These are phyloP conservation scores for Crenuchus spilurus DNA, from an alignment of 2,797 vertebrate species.

Conservation along the genomic window DNA sequence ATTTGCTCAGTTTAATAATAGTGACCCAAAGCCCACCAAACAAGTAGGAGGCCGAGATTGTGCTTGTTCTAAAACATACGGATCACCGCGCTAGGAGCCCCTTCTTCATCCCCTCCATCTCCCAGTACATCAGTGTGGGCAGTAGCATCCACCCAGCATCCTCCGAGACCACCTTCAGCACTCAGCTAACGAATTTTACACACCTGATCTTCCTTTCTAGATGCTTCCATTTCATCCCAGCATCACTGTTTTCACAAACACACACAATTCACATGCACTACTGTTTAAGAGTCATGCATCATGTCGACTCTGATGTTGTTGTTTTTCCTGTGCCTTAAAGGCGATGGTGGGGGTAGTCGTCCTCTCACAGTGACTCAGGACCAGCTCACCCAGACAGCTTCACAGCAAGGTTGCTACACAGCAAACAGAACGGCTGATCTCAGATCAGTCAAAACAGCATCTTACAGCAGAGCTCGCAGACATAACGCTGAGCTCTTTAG, in stretches of 20 bases:
- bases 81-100: constrained; percentile 1
- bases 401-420: background rate
- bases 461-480: background rate
- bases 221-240: background rate
- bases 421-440: background rate
- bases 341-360: constrained; percentile 1
- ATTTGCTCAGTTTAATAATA: no score
- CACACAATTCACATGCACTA: constrained; percentile 11
- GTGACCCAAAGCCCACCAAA: no score
- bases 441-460: background rate
- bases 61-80: background rate
- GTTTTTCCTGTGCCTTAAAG: constrained; percentile 9
- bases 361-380: background rate
- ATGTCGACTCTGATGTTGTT: constrained; percentile 3
- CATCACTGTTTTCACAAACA: background rate
- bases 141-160: constrained; percentile 60
- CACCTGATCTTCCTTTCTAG: constrained; percentile 9
- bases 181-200: constrained; percentile 35
- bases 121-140: constrained; percentile 55
- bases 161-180: constrained; percentile 58
- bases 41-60: background rate
- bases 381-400: background rate
- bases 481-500: constrained; percentile 67
- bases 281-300: constrained; percentile 36
- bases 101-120: constrained; percentile 30